Evolutionary conservation across 2,888 invertebrate genomes (phyloP), one percentile per base, ranked within the genome.

Genomic region (Watsonalla cultraria): DNA sequence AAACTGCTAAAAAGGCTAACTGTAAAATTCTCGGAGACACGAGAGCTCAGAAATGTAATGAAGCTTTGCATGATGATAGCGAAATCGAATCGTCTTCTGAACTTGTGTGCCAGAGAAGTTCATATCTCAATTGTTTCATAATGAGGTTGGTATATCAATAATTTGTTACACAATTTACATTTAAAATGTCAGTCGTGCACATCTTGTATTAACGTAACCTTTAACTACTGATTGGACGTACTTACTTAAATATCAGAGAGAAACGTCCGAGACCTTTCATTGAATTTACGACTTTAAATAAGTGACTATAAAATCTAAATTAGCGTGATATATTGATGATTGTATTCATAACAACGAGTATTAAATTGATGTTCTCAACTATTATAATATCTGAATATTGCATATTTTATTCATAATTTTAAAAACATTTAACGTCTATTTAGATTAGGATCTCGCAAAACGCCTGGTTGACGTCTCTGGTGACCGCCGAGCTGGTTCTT

Each of bases 121-220:
- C 42, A 42, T 48, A 49, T 49, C 39, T 49, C 37, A 11, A 15
- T 39, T 39, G 37, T 14, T 49, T 39, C 39, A 14, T 49, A 37
- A 37, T 49, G 37, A 49, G 9, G 49, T 49, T 49, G 49, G 37
- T 37, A 42, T 49, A 49, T 49, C 37, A 37, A 49, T 49, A 49
- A 39, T 14, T 48, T 61, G 55, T 74, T 66, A 61, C 61, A 66
- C 61, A 75, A 74, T 70, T 55, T 47, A 55, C 47, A 54, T 61
- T 62, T 57, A 51, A 76, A 78, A 77, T 78, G 73, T 68, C 70
- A 78, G 65, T 74, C 67, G 68, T 74, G 69, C 64, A 57, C 62
- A 65, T 62, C 60, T 55, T 52, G 53, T 58, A 62, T 62, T 62
- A 55, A 47, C 45, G 37, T 65, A 65, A 63, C 67, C 68, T 76